Evolutionary conservation across 2,113 vertebrate species (phyloP).

Genomic region (Scomber colias): DNA sequence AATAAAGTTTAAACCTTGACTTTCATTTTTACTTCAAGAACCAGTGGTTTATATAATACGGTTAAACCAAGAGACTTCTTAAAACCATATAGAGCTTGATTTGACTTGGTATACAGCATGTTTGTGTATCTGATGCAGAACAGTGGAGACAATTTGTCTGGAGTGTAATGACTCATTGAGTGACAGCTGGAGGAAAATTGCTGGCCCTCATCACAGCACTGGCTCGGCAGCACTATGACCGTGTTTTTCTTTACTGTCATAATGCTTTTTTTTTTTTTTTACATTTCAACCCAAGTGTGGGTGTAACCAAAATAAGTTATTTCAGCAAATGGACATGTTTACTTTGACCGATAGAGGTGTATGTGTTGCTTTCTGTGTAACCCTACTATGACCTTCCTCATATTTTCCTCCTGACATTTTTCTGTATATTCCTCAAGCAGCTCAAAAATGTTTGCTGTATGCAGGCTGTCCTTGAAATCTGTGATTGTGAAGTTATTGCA

Average conservation of each 20-base stretch:
- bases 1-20: neutral
- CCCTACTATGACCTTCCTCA: neutral
- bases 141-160: neutral
- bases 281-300: neutral
- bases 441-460: too few relatives aligned
- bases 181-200: neutral
- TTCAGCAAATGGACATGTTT: too few relatives aligned
- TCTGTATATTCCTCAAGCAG: too few relatives aligned
- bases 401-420: too few relatives aligned
- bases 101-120: neutral
- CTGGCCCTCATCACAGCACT: neutral
- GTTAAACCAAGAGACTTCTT: neutral
- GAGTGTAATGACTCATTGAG: neutral
- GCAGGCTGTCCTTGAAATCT: too few relatives aligned
- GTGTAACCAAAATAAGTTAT: neutral
- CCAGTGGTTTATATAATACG: neutral
- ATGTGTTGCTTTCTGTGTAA: neutral
- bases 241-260: too few relatives aligned
- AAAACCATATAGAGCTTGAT: neutral
- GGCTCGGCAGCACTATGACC: too few relatives aligned
- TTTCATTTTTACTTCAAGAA: slow-evolving; percentile 10
- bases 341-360: neutral
- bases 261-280: neutral
- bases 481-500: neutral
- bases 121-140: slow-evolving; percentile 14